Evolutionary conservation across 1,140 invertebrate genomes (phyloP), one percentile per base, ranked within the genome.

Genomic region (Drosophila setifemur): DNA sequence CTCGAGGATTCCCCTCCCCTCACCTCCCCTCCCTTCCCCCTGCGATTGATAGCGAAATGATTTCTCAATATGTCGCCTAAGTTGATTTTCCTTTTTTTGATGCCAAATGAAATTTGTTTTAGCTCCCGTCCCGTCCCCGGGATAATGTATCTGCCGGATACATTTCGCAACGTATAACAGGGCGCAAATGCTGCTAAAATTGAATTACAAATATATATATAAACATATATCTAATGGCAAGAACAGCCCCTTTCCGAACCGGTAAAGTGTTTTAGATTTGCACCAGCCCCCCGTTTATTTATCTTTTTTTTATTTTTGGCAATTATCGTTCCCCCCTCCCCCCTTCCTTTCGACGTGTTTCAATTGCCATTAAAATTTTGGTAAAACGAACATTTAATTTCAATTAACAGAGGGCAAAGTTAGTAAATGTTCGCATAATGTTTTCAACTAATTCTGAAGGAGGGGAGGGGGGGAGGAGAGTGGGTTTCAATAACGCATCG

Each of bases 1-100:
- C 11, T 31, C 43, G 18, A n/a, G n/a, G n/a, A n/a, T n/a, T n/a
- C n/a, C n/a, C n/a, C n/a, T n/a, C n/a, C n/a, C n/a, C n/a, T n/a
- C n/a, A n/a, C n/a, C n/a, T n/a, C n/a, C 12, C 18, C 11, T 21
- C 50, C 31, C 33, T 21, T 31, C 12, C 29, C 11, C 37, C 14
- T 8, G n/a, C 73, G 66, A 73, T 83, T 85, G 78, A 79, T 78
- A 71, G 54, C 79, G 39, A 77, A 77, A 85, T 71, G 78, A 83
- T 85, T 83, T 85, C 75, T 73, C 69, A 68, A 78, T 73, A 70
- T 85, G 53, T 53, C 45, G 58, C 53, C 47, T 28, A 66, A 83
- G 72, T 76, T 82, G 72, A 81, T 81, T 74, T 79, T 64, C 64
- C 37, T 23, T 48, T 69, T 53, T 45, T 26, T 14, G 26, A 35